These are phyloP conservation scores for Micromussa lordhowensis DNA, from an alignment of 92 coral and sea anemone genomes.

Conservation along the genomic window DNA sequence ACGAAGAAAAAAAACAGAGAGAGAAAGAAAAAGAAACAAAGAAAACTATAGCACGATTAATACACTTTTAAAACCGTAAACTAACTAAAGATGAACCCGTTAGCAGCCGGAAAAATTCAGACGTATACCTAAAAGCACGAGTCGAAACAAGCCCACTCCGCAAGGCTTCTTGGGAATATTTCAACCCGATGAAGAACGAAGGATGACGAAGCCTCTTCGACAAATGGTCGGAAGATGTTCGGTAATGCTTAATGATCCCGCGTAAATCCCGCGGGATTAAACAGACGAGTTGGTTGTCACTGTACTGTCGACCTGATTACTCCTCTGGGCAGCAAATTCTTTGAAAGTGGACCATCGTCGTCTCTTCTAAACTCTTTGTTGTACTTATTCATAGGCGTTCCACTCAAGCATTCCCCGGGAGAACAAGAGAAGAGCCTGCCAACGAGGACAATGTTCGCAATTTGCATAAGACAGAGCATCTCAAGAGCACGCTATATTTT, in stretches of 20 bases:
- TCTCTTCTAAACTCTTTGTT: not conserved
- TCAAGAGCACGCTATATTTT: slow-evolving; percentile 11
- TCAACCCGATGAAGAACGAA: not conserved
- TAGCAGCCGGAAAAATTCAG: not conserved
- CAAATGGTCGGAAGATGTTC: slow-evolving; percentile 2
- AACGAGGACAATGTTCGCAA: slow-evolving; percentile 34
- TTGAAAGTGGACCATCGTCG: not conserved
- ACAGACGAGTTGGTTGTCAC: not conserved
- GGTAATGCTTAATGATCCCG: not conserved
- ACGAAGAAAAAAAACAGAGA: not conserved
- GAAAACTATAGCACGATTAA: not conserved
- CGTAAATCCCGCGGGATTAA: not conserved
- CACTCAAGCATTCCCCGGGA: not conserved
- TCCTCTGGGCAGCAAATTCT: not conserved
- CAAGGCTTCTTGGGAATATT: slow-evolving; percentile 34
- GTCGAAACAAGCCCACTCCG: not conserved
- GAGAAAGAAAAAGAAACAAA: not conserved
- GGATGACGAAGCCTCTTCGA: not conserved
- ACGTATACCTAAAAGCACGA: not conserved
- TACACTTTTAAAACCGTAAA: not conserved
- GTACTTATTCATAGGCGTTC: not conserved
- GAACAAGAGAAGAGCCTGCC: not conserved
- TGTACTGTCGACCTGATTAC: not conserved
- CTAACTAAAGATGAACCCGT: not conserved
- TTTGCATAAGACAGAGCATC: slow-evolving; percentile 41